Evolutionary conservation across 92 coral and sea anemone genomes (phyloP), one percentile per base, ranked within the genome.

Genomic region (Pocillopora grandis): DNA sequence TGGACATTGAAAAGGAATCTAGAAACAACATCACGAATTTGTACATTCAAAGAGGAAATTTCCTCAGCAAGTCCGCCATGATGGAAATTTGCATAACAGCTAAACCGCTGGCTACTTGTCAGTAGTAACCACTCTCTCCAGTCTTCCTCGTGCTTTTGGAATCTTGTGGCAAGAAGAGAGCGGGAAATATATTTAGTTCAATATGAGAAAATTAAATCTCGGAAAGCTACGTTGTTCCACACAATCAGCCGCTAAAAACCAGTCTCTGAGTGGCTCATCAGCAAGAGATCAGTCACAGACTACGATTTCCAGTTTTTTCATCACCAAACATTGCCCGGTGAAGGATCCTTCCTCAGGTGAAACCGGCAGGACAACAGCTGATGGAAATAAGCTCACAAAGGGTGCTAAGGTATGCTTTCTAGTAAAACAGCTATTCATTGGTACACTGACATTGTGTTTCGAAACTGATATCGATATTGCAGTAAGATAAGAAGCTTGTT

Each of bases 281-380:
- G 1, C 83, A n/a, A 89, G 66, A 58, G 55, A 31, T 18, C 87
- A 76, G 58, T 59, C 87, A 17, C 92, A 89, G 79, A 87, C 92
- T 20, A 86, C 87, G 6, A 89, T 89, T 76, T 89, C 92, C 12
- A 89, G 80, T 31, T 89, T 89, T 72, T 89, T 89, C 77, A 55
- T 57, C 17, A 78, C 79, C 6, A 86, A 72, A 77, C 55, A 79
- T 12, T 64, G 80, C 37, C 58, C 76, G 27, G 31, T 19, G 16
- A 18, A 59, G 17, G 70, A 33, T 6, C 33, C 19, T 33, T 17
- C 18, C 58, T 62, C 19, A 31, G 20, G 31, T 19, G 42, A 2
- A 1, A 76, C 17, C 18, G 62, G 66, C 69, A 48, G 66, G 60
- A 57, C 73, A 18, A 60, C 73, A 71, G 63, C 19, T 17, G 58